Evolutionary conservation across 2,113 vertebrate species (phyloP), one percentile per base, ranked within the genome.

Genomic region (Hippocampus comes): DNA sequence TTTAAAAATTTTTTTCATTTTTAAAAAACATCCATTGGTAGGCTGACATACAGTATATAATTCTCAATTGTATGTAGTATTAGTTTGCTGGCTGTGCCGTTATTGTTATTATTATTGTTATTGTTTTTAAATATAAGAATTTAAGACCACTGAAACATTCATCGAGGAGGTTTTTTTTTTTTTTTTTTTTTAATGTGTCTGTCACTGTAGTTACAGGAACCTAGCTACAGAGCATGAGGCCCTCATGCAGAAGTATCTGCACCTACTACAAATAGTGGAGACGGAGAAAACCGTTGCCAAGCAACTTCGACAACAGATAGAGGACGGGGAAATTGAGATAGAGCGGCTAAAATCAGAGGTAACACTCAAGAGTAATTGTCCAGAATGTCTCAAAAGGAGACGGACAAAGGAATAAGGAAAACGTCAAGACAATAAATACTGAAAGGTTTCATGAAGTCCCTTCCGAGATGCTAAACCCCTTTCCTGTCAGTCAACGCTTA

Each of bases 181-280:
- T 30, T 72, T 78, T 72, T 5, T 5, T 34, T 72, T 55, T 85
- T 30, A 77, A 56, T 82, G 7, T 84, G 53, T 76, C 72, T 82
- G 73, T 86, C 67, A 84, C 76, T 81, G 10, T 92, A 99, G 97
- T 91, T 99, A 98, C 90, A 93, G 95, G 91, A 96, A 94, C 81
- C 94, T 99, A 87, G 97, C 97, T 73, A 99, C 96, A 0, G 97
- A 99, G 90, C 96, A 99, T 21, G 96, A 99, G 84, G 94, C 94
- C 0, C 92, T 99, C 88, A 99, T 95, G 96, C 97, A 99, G 93
- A 99, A 99, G 93, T 96, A 99, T 90, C 94, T 98, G 80, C 97
- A 99, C 91, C 93, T 99, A 86, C 94, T 99, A 81, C 97, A 99
- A 92, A 97, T 99, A 23, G 96, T 99, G 91, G 97, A 99, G 87